Percentiles rank a stretch among this genome's conserved stretches.
Evolutionary conservation across 2,797 vertebrate species (phyloP).

Genomic region (Distichodus sexfasciatus): DNA sequence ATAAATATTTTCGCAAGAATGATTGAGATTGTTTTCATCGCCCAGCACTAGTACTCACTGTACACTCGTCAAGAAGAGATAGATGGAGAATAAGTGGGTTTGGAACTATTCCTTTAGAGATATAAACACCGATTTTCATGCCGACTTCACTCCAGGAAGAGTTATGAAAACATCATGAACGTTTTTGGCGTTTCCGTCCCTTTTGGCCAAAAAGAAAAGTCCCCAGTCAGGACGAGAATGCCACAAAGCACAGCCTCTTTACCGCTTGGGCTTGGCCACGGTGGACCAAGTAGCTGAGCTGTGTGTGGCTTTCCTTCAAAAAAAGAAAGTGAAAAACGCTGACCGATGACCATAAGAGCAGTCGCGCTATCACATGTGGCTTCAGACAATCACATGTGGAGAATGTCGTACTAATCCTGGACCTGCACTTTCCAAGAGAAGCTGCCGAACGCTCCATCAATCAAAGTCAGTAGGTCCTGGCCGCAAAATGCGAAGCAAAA

Average conservation of each 20-base stretch:
- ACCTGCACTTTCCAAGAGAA: not conserved
- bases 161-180: not conserved
- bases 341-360: no score
- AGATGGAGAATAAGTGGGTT: not conserved
- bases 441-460: not conserved
- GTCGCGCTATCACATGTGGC: not conserved
- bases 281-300: no score
- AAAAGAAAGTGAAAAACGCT: no score
- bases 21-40: no score
- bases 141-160: not conserved
- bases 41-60: no score
- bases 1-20: no score
- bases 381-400: not conserved
- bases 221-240: not conserved
- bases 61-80: not conserved
- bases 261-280: not conserved
- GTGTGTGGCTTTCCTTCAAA: no score
- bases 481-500: not conserved
- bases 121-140: not conserved
- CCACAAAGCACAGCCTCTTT: not conserved
- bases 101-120: not conserved
- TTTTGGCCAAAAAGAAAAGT: slow-evolving; percentile 6
- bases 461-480: not conserved
- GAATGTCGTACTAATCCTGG: not conserved
- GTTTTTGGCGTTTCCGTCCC: not conserved